A percentile compares a stretch with the other conserved stretches of the same genome.
Evolutionary conservation across 2,888 invertebrate species (phyloP).

Genomic region (Podotricha telesiphe): DNA sequence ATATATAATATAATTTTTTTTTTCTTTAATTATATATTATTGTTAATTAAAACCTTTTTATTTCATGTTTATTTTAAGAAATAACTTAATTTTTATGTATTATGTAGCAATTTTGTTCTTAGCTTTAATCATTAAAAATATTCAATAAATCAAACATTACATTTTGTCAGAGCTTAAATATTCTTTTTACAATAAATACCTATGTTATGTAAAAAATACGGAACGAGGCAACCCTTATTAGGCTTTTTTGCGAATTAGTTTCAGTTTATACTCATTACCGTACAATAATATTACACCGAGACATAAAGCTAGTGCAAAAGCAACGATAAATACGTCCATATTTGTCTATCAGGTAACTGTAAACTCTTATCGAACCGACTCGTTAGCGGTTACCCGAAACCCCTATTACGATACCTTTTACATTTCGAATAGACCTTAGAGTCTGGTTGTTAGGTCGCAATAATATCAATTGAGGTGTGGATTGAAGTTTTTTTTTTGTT

Average conservation of each 20-base stretch:
- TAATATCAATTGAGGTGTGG: conserved; percentile 51
- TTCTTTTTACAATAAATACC: not conserved
- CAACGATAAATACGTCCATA: conserved; percentile 81
- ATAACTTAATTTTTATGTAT: too few relatives aligned
- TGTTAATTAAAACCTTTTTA: too few relatives aligned
- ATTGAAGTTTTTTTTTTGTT: conserved; percentile 70
- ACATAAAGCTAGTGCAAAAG: conserved; percentile 64
- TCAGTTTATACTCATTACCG: conserved; percentile 62
- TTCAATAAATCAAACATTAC: not conserved
- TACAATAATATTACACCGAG: conserved; percentile 66
- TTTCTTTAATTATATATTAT: too few relatives aligned
- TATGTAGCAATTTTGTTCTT: too few relatives aligned
- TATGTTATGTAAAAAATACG: not conserved
- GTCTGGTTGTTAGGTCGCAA: conserved; percentile 51
- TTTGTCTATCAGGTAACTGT: conserved; percentile 81
- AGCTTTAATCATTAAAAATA: too few relatives aligned
- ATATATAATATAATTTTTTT: too few relatives aligned
- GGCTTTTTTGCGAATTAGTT: conserved; percentile 61
- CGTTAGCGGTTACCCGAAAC: conserved; percentile 78
- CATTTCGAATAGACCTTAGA: conserved; percentile 59
- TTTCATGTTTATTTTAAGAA: too few relatives aligned
- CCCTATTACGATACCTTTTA: conserved; percentile 63
- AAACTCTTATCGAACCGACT: conserved; percentile 75
- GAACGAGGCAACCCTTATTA: conserved; percentile 44
- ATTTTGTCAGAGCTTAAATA: not conserved